Conservation (phyloP, 92 coral and sea anemone genomes). For the Porites cylindrica region DNA sequence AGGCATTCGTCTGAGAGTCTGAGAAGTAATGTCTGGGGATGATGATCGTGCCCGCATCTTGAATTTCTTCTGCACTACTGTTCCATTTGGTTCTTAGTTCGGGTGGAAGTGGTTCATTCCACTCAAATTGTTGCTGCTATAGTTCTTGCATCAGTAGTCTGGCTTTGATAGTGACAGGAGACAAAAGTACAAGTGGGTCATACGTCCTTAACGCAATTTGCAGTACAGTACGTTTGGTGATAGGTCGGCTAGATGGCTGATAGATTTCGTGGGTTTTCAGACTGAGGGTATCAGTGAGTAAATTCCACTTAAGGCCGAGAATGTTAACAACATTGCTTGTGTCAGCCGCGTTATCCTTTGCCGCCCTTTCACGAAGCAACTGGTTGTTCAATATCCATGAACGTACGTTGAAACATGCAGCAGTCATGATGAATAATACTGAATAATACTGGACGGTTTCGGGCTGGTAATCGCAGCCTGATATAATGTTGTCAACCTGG, state of each 20-base stretch:
- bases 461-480: too few species aligned
- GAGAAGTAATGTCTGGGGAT: slow-evolving; percentile 61
- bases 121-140: slow-evolving; percentile 36
- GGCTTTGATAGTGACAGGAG: slow-evolving; percentile 50
- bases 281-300: slow-evolving; percentile 33
- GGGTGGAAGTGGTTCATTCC: slow-evolving; percentile 56
- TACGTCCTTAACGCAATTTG: slow-evolving; percentile 53
- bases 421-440: slow-evolving; percentile 35
- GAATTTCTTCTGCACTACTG: slow-evolving; percentile 39
- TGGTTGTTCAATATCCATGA: slow-evolving; percentile 69
- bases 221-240: slow-evolving; percentile 63
- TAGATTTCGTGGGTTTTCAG: slow-evolving; percentile 2
- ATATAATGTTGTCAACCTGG: slow-evolving; percentile 61
- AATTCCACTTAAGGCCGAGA: slow-evolving; percentile 68
- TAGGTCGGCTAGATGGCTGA: background rate
- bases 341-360: background rate
- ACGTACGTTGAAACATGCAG: slow-evolving; percentile 61
- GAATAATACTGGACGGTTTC: too few species aligned
- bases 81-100: slow-evolving; percentile 39
- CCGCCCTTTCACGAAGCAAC: slow-evolving; percentile 28
- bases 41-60: slow-evolving; percentile 45
- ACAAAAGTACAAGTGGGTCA: slow-evolving; percentile 42
- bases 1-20: background rate
- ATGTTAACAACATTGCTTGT: slow-evolving; percentile 47
- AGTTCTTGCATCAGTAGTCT: slow-evolving; percentile 46